Base-by-base conservation (phyloP, 1,140 invertebrate genomes). In the Calephelis virginiensis region DNA sequence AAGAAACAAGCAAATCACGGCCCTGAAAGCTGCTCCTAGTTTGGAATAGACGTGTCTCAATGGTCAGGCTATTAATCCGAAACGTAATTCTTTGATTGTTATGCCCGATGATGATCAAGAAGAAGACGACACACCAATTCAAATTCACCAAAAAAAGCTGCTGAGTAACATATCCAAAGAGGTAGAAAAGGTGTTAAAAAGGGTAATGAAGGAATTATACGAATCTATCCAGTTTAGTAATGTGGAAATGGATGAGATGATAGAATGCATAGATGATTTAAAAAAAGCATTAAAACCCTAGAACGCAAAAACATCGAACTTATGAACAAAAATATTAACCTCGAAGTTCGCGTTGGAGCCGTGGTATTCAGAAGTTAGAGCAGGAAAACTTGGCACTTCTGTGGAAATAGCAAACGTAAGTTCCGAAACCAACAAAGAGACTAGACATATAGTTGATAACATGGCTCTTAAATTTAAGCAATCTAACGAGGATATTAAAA, bases 341-440 rank as follows among this genome's bases (percentile, higher is more conserved):
- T 73, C 40, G 68, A 73, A 70, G 65, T 46, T 11, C 61, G 65
- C 12, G 14, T 73, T 6, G 66, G 63, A 11, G 66, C 69, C 4
- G 40, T 70, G 46, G 72, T 17, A 9, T 68, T 12, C 63, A 70
- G 28, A 66, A 68, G 50, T 28, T 49, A 6, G 72, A 73, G 61
- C 71, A 73, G 65, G 48, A 73, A 8, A 73, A 14, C 46, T 73
- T 13, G 40, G n/a, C 14, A 66, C 48, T 5, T 61, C 47, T 11
- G 11, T 73, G 59, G 71, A 69, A 70, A 62, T 73, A 50, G 28
- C 61, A 28, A 70, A 70, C 13, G 48, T 73, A 4, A 49, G 62
- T 6, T 28, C 7, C 5, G 11, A 61, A 59, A 60, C 9, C 1
- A 61, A 43, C 9, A 49, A 66, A 64, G 60, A 70, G 5, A 60